A percentile compares a stretch with the other conserved stretches of the same genome.
Evolutionary conservation across 2,888 invertebrate genomes (phyloP).

Genomic region (Polydrusus tereticollis): DNA sequence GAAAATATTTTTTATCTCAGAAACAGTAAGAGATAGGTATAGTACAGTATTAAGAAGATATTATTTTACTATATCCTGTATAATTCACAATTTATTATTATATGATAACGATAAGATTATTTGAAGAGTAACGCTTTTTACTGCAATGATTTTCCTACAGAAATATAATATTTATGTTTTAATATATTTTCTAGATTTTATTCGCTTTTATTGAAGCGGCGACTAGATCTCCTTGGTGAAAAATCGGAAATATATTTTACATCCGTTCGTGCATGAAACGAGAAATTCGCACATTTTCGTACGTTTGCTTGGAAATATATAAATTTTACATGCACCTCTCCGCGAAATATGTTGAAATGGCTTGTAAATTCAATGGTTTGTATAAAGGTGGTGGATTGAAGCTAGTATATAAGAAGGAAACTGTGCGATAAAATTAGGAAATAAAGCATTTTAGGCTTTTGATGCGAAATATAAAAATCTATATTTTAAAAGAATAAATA

Average conservation of each 20-base stretch:
- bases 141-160: not conserved
- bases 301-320: slow-evolving; percentile 16
- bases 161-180: not conserved
- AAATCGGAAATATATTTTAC: slow-evolving; percentile 21
- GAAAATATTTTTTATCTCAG: too few relatives aligned
- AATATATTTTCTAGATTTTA: not conserved
- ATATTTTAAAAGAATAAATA: too few relatives aligned
- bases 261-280: slow-evolving; percentile 15
- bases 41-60: too few relatives aligned
- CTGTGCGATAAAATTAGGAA: not conserved
- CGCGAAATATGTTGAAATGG: slow-evolving; percentile 13
- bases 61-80: too few relatives aligned
- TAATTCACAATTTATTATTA: too few relatives aligned
- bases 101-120: too few relatives aligned
- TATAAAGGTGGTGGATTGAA: not conserved
- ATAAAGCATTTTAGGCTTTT: not conserved
- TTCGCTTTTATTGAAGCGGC: not conserved
- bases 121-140: too few relatives aligned
- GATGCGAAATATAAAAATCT: too few relatives aligned
- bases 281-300: slow-evolving; percentile 25
- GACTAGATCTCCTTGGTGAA: slow-evolving; percentile 7
- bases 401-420: not conserved
- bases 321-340: slow-evolving; percentile 10
- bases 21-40: too few relatives aligned
- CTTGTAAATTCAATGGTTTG: slow-evolving; percentile 10